Evolutionary conservation across 1,140 invertebrate species (phyloP).

Genomic region (Marisa cornuarietis): DNA sequence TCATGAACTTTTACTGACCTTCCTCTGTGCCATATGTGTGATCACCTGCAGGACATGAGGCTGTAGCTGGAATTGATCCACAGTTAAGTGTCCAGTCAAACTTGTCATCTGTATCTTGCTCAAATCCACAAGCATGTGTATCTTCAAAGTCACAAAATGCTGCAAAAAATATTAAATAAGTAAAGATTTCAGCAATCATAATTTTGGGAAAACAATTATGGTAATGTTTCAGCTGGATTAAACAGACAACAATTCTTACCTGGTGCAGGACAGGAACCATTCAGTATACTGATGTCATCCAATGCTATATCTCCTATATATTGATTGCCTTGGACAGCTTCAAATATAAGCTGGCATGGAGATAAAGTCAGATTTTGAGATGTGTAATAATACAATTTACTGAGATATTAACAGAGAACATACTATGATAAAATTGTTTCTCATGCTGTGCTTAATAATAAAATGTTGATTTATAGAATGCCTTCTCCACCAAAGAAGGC

Average conservation of each 20-base stretch:
- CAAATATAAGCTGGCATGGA: constrained; percentile 22
- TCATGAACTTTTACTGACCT: background rate
- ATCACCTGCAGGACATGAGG: constrained; percentile 44
- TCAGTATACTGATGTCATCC: constrained; percentile 52
- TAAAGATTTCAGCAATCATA: too few species aligned
- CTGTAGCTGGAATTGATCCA: constrained; percentile 40
- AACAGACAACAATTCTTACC: constrained; percentile 27
- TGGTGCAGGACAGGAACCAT: constrained; percentile 38
- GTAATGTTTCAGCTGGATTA: too few species aligned
- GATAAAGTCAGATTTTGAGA: background rate
- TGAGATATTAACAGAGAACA: too few species aligned
- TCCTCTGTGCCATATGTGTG: constrained; percentile 39
- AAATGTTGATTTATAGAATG: too few species aligned
- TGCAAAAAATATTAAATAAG: background rate
- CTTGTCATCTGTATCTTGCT: constrained; percentile 72
- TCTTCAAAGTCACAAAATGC: constrained; percentile 75
- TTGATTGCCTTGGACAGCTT: constrained; percentile 27
- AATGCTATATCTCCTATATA: constrained; percentile 51
- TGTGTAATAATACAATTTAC: too few species aligned
- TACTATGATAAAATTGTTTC: too few species aligned
- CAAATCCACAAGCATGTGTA: constrained; percentile 77
- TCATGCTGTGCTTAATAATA: too few species aligned
- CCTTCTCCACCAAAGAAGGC: too few species aligned
- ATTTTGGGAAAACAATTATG: too few species aligned
- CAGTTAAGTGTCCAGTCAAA: constrained; percentile 56